Conservation (phyloP, 2,797 vertebrate genomes). For the Mustela erminea region DNA sequence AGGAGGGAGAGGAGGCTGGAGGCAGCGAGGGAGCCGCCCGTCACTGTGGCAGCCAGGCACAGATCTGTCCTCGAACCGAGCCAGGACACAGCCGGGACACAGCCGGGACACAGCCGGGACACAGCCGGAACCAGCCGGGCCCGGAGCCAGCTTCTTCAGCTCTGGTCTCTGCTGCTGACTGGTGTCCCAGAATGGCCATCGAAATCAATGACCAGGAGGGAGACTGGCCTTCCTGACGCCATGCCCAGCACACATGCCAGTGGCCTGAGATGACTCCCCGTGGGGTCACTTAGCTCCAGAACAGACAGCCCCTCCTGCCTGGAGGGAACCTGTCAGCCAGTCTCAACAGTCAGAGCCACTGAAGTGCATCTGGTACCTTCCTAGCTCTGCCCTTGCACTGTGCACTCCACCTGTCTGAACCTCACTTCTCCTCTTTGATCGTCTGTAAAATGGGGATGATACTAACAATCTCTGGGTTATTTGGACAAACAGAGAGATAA, state of each 20-base stretch:
- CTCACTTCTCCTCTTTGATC: conserved; percentile 53
- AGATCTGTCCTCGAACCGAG: not conserved
- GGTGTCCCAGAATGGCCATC: not conserved
- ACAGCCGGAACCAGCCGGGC: not conserved
- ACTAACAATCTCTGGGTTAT: not conserved
- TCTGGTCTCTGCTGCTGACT: not conserved
- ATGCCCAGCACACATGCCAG: accelerated
- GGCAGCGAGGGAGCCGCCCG: not conserved
- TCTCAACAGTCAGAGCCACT: not conserved
- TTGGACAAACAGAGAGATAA: not conserved
- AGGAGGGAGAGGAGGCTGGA: not conserved
- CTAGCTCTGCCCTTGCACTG: not conserved
- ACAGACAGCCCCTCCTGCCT: not conserved
- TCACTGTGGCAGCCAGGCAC: not conserved
- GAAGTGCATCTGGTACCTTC: not conserved
- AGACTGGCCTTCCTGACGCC: no score
- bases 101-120: not conserved
- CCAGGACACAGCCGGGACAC: not conserved
- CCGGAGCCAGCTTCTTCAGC: not conserved
- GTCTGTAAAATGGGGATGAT: not conserved
- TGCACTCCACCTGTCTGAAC: not conserved
- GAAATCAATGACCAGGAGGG: not conserved
- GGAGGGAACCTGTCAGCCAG: accelerated
- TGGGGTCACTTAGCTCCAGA: not conserved
- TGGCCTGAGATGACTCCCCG: not conserved